Evolutionary conservation across 1,140 invertebrate species (phyloP), one percentile per base, ranked within the genome.

Genomic region (Lycorma delicatula): DNA sequence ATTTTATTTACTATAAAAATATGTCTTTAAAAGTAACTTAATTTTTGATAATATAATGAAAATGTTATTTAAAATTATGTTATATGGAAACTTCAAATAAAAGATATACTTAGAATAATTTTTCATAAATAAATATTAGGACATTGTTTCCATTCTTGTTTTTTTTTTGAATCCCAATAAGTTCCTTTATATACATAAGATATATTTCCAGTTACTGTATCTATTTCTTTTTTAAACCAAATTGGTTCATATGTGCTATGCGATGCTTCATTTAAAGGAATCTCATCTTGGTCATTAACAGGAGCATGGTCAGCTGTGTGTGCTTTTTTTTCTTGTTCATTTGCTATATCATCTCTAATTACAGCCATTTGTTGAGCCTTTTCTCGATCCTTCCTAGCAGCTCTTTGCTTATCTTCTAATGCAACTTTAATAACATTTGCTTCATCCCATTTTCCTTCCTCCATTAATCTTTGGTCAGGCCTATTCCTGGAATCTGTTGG

Each of bases 381-480:
- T 71, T 97, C 93, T 1, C 87, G 78, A 60, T 78, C 66, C 56
- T 87, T 77, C 44, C 90, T 76, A 41, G 74, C 80, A 23, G 78
- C 71, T 50, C 91, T 79, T 74, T 99, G 96, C 73, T 97, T 97
- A 67, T 98, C 94, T 74, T 99, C 97, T 1, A 99, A 74, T 34
- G 86, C 76, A 27, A 86, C 70, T 74, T 99, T 99, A 67, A 91
- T 85, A 12, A 79, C 72, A 75, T 98, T 99, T 26, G 96, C 95
- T 64, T 93, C 92, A 66, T 98, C 93, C 94, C 95, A 99, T n/a
- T 77, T 68, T 7, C 93, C 94, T 52, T 94, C 80, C 74, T 99
- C 97, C 95, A 99, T 98, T 36, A 97, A 79, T 29, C 93, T 81
- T 74, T 98, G 94, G 81, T 98, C 96, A 29, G 94, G 94, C 57